Percentiles rank a stretch among this genome's conserved stretches.
These are phyloP conservation scores for Acanthisitta chloris DNA, from an alignment of 2,113 vertebrate species.

Conservation along the genomic window DNA sequence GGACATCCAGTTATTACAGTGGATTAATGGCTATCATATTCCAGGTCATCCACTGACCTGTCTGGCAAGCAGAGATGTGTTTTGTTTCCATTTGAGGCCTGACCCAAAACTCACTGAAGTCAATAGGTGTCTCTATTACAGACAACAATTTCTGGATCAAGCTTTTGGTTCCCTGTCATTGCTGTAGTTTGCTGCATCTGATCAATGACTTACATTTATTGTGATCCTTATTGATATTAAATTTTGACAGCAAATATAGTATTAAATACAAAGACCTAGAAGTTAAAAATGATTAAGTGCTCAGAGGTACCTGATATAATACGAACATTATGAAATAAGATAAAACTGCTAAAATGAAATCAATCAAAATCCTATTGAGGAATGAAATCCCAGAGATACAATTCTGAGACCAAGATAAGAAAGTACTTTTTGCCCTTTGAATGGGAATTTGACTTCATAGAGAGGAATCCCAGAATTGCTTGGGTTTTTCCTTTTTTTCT, in stretches of 20 bases:
- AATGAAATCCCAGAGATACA: background rate
- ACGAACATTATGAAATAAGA: conserved; percentile 25
- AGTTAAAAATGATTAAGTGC: conserved; percentile 15
- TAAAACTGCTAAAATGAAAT: conserved; percentile 46
- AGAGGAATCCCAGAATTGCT: background rate
- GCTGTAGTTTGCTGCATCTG: background rate
- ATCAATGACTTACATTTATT: conserved; percentile 16
- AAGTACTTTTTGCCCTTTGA: background rate
- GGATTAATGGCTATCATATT: conserved; percentile 10
- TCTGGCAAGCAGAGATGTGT: background rate
- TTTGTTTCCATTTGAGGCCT: background rate
- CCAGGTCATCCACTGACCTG: background rate
- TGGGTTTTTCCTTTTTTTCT: accelerated
- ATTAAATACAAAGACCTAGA: background rate
- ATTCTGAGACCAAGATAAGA: background rate
- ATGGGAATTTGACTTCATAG: background rate
- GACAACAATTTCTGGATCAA: background rate
- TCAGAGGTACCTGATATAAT: conserved; percentile 27
- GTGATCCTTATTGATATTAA: background rate
- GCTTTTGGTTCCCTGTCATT: background rate
- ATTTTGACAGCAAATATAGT: conserved; percentile 8
- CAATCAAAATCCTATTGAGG: conserved; percentile 27
- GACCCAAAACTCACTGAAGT: background rate
- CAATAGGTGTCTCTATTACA: background rate
- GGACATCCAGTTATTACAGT: background rate